phyloP scores from a whole-genome alignment of 2,888 invertebrate genomes.

The Tromatobia lineatoria region DNA sequence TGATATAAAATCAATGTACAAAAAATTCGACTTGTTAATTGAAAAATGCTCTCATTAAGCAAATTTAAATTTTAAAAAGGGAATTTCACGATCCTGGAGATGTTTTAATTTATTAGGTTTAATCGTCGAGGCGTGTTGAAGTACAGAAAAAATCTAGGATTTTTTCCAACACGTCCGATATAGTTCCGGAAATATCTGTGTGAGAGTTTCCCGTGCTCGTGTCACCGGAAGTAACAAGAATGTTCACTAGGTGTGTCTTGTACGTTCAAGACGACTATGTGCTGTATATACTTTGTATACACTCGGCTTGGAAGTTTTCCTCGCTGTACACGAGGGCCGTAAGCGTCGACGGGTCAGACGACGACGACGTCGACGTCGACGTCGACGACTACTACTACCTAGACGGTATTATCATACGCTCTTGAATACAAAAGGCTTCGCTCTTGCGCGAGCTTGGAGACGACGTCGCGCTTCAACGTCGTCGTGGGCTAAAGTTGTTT shows the following conservation, averaged over 20 bases:
- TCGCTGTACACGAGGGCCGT: conserved; percentile 22
- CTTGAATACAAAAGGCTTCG: conserved; percentile 75
- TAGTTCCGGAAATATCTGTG: not conserved
- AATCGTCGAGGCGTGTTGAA: not conserved
- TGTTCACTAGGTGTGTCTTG: conserved; percentile 19
- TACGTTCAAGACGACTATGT: conserved; percentile 4
- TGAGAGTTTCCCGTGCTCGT: conserved; percentile 20
- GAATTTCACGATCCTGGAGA: too few relatives aligned
- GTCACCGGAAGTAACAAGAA: conserved; percentile 23
- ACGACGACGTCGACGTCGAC: conserved; percentile 45
- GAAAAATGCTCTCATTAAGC: too few relatives aligned
- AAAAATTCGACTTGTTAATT: too few relatives aligned
- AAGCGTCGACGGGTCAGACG: conserved; percentile 43
- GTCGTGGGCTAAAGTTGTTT: conserved; percentile 57
- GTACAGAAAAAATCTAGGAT: conserved; percentile 40
- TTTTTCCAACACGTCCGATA: conserved; percentile 10
- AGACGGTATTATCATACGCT: conserved; percentile 76
- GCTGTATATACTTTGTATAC: conserved; percentile 11
- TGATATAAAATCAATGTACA: too few relatives aligned
- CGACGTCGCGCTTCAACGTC: conserved; percentile 41
- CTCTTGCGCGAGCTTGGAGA: conserved; percentile 53
- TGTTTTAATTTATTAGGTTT: too few relatives aligned
- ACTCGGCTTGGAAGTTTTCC: conserved; percentile 31
- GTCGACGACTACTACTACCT: conserved; percentile 4
- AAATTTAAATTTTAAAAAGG: too few relatives aligned